Evolutionary conservation across 2,888 invertebrate genomes (phyloP).

Genomic region (Meteorus colon): DNA sequence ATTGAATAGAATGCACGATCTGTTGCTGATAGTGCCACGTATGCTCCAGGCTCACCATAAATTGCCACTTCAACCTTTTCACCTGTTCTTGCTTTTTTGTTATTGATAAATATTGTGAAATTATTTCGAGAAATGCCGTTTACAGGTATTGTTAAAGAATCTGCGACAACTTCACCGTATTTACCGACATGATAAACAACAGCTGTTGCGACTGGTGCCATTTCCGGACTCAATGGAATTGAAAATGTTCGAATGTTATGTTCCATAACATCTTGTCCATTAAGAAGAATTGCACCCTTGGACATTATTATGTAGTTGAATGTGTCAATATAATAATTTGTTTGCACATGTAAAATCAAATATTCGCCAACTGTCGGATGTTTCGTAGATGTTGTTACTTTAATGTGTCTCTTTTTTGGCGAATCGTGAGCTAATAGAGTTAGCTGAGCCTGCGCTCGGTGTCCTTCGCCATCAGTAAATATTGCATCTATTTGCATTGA

Average conservation of each 20-base stretch:
- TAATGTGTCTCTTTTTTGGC: conserved; percentile 87
- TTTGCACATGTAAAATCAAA: conserved; percentile 93
- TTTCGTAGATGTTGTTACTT: conserved; percentile 89
- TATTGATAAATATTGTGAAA: conserved; percentile 90
- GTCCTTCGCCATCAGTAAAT: conserved; percentile 81
- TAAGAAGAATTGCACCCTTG: conserved; percentile 91
- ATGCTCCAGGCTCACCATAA: conserved; percentile 94
- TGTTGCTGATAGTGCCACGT: conserved; percentile 92
- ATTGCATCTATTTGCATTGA: conserved; percentile 81
- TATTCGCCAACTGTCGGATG: conserved; percentile 92
- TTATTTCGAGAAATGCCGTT: conserved; percentile 96
- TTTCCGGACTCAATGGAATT: conserved; percentile 87
- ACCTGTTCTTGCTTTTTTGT: conserved; percentile 94
- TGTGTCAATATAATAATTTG: conserved; percentile 90
- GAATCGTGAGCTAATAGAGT: conserved; percentile 87
- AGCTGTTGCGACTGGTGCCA: conserved; percentile 94
- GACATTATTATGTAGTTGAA: conserved; percentile 95
- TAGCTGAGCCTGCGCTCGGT: conserved; percentile 81
- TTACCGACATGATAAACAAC: conserved; percentile 90
- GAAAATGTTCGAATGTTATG: conserved; percentile 86
- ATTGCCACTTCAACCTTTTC: conserved; percentile 95
- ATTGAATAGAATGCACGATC: conserved; percentile 92
- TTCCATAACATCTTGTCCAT: conserved; percentile 89
- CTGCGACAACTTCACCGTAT: conserved; percentile 90
- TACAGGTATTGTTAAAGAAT: conserved; percentile 96